phyloP scores from a whole-genome alignment of 1,140 invertebrate genomes.

The Lepidurus apus region DNA sequence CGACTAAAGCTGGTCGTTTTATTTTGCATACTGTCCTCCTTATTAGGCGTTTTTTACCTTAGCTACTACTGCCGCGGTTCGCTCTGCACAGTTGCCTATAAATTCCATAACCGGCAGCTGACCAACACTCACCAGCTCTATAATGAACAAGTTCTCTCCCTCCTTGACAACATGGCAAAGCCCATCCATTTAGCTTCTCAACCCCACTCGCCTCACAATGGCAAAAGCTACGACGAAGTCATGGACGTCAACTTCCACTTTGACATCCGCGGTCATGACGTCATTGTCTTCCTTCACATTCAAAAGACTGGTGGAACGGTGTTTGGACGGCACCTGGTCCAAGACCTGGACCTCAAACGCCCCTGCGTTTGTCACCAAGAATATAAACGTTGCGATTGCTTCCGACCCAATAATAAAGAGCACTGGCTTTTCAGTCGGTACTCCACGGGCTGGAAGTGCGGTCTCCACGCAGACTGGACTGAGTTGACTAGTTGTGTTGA shows the following conservation, averaged over 20 bases:
- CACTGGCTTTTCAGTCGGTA: constrained; percentile 98
- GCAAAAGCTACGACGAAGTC: constrained; percentile 72
- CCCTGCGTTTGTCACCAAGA: constrained; percentile 80
- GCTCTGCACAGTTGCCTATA: constrained; percentile 5
- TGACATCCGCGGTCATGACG: constrained; percentile 85
- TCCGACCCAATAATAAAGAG: constrained; percentile 72
- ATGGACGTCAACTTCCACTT: constrained; percentile 79
- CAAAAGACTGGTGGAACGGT: constrained; percentile 90
- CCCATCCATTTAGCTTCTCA: constrained; percentile 32
- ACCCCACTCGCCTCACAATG: constrained; percentile 38
- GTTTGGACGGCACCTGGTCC: constrained; percentile 89
- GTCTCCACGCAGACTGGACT: constrained; percentile 96
- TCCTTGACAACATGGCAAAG: constrained; percentile 22
- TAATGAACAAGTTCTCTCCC: background rate
- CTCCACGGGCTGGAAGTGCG: constrained; percentile 98
- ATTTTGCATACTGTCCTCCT: constrained; percentile 1
- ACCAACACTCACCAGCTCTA: background rate
- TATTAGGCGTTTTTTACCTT: constrained; percentile 13
- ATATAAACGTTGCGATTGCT: constrained; percentile 85
- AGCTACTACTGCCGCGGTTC: constrained; percentile 2
- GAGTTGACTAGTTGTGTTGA: constrained; percentile 88
- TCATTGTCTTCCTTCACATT: constrained; percentile 97
- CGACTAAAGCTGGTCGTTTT: background rate
- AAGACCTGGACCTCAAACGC: constrained; percentile 84
- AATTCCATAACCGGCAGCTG: background rate